These are phyloP conservation scores for Andrena fulva DNA, from an alignment of 2,888 invertebrate genomes.

Conservation along the genomic window DNA sequence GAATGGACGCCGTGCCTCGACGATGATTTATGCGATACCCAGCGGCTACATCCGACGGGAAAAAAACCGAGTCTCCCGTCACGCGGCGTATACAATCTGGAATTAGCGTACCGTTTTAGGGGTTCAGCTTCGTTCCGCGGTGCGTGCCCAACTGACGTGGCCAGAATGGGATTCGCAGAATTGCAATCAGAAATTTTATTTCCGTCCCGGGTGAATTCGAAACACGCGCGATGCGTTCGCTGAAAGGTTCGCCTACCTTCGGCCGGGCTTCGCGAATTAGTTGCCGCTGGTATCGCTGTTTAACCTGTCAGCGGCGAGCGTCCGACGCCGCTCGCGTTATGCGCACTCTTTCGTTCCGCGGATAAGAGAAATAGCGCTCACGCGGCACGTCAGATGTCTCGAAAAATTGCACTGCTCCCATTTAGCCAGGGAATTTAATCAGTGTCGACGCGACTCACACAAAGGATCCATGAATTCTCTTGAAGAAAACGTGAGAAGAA, in stretches of 20 bases:
- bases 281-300: not conserved
- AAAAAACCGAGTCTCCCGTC: constrained; percentile 8
- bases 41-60: constrained; percentile 1
- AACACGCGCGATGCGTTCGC: constrained; percentile 28
- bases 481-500: not conserved
- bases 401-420: too few relatives aligned
- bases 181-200: constrained; percentile 50
- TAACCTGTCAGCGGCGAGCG: too few relatives aligned
- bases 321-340: too few relatives aligned
- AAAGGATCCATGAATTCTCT: constrained; percentile 55
- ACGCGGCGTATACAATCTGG: constrained; percentile 31
- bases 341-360: too few relatives aligned
- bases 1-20: constrained; percentile 24
- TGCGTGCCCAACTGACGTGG: constrained; percentile 1
- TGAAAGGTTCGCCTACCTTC: constrained; percentile 22
- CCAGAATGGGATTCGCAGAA: constrained; percentile 10
- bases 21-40: constrained; percentile 41
- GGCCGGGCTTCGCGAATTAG: not conserved
- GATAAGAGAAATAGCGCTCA: too few relatives aligned
- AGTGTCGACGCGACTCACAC: constrained; percentile 70
- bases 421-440: constrained; percentile 75
- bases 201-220: constrained; percentile 24
- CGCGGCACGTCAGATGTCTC: too few relatives aligned
- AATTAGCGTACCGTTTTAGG: constrained; percentile 49
- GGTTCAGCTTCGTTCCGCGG: constrained; percentile 14